A percentile compares a stretch with the other conserved stretches of the same genome.
Evolutionary conservation across 1,140 invertebrate species (phyloP).

Genomic region (Acromyrmex charruanus): DNA sequence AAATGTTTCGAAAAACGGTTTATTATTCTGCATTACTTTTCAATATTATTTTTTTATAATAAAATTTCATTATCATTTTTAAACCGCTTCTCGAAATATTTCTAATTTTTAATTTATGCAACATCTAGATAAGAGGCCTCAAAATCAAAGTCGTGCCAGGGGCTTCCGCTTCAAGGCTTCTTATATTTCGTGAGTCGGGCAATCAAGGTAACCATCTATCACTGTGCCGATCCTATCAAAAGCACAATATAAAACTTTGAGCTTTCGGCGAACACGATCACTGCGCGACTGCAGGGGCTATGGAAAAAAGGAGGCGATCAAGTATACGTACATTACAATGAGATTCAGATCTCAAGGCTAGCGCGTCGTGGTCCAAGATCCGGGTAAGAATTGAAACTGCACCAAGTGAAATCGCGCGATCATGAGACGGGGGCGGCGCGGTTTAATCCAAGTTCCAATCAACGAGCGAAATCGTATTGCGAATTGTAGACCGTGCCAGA

Average conservation of each 20-base stretch:
- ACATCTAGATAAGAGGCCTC: not conserved
- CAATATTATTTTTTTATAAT: too few species aligned
- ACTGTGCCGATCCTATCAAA: slow-evolving; percentile 25
- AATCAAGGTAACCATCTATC: slow-evolving; percentile 39
- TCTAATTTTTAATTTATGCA: not conserved
- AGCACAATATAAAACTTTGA: slow-evolving; percentile 22
- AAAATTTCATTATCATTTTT: not conserved
- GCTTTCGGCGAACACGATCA: slow-evolving; percentile 45
- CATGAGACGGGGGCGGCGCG: not conserved
- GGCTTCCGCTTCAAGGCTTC: not conserved
- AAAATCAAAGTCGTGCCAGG: not conserved
- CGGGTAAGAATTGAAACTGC: slow-evolving; percentile 40
- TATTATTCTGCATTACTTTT: too few species aligned
- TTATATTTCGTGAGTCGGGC: slow-evolving; percentile 42
- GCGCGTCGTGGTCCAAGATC: slow-evolving; percentile 10
- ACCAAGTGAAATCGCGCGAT: slow-evolving; percentile 15
- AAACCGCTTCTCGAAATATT: not conserved
- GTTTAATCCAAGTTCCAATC: slow-evolving; percentile 37
- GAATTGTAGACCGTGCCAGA: not conserved
- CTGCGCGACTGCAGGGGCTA: not conserved
- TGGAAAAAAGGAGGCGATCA: slow-evolving; percentile 2
- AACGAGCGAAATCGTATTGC: not conserved
- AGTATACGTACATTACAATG: slow-evolving; percentile 12
- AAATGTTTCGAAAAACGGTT: too few species aligned
- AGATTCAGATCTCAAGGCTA: slow-evolving; percentile 56